Conservation (phyloP, 2,888 invertebrate species). For the Phengaris arion region DNA sequence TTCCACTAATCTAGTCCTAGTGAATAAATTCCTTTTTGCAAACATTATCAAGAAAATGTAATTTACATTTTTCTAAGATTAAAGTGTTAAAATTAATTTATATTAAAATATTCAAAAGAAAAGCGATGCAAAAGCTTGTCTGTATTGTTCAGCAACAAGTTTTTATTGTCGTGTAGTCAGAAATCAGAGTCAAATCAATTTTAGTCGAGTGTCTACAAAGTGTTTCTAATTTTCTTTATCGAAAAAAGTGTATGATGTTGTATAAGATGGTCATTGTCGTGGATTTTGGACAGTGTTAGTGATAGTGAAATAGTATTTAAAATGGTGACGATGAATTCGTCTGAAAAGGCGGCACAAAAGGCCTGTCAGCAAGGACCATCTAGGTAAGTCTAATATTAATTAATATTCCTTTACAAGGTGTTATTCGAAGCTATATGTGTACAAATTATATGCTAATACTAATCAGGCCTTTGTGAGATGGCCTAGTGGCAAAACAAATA, state of each 20-base stretch:
- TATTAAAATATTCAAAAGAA: background rate
- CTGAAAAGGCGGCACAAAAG: constrained; percentile 76
- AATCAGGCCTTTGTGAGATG: too few species aligned
- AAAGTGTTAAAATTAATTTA: background rate
- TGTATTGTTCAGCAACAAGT: constrained; percentile 10
- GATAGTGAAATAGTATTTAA: constrained; percentile 44
- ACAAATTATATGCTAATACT: too few species aligned
- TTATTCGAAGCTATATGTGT: background rate
- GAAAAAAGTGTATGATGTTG: background rate
- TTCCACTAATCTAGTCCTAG: constrained; percentile 23
- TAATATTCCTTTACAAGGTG: background rate
- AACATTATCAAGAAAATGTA: background rate
- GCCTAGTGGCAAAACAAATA: too few species aligned
- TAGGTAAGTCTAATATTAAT: constrained; percentile 52
- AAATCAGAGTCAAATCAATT: constrained; percentile 2
- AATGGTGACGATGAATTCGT: constrained; percentile 78
- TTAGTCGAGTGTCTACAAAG: background rate
- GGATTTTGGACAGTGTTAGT: constrained; percentile 29
- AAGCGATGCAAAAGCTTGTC: constrained; percentile 1
- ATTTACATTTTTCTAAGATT: background rate
- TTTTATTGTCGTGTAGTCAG: background rate
- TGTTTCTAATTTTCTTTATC: background rate
- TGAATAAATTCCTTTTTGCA: background rate
- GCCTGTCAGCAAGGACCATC: constrained; percentile 77
- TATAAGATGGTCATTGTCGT: background rate